Percentiles rank a stretch among this genome's conserved stretches.
These are phyloP conservation scores for Chymomyza fuscimana DNA, from an alignment of 2,888 invertebrate species.

Conservation along the genomic window DNA sequence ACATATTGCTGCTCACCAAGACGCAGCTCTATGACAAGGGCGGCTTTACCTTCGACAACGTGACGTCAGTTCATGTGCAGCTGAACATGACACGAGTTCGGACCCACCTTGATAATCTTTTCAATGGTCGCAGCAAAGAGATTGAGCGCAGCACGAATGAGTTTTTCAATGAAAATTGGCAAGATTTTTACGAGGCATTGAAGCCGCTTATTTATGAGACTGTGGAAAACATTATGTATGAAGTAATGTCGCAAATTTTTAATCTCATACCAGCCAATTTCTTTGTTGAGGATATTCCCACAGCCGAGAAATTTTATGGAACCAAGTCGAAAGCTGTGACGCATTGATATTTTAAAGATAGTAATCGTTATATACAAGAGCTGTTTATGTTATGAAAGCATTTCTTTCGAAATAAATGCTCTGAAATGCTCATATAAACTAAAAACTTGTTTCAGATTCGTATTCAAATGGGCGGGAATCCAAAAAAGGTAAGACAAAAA, in stretches of 20 bases:
- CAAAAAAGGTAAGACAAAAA: too few species aligned
- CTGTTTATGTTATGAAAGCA: too few species aligned
- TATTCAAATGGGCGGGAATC: too few species aligned
- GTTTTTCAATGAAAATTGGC: conserved; percentile 86
- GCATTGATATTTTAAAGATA: background rate
- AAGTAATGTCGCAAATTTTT: conserved; percentile 84
- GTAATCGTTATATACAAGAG: too few species aligned
- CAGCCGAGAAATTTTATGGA: conserved; percentile 58
- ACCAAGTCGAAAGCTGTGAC: background rate
- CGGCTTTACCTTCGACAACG: conserved; percentile 84
- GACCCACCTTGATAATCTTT: conserved; percentile 85
- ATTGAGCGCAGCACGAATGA: conserved; percentile 85
- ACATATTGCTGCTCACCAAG: conserved; percentile 83
- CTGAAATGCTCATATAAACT: too few species aligned
- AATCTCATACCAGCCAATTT: conserved; percentile 85
- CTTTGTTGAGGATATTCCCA: conserved; percentile 83
- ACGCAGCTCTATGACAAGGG: conserved; percentile 83
- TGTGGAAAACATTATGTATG: conserved; percentile 84
- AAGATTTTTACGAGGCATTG: conserved; percentile 85
- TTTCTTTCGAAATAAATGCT: too few species aligned
- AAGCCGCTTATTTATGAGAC: conserved; percentile 85
- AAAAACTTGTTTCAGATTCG: too few species aligned
- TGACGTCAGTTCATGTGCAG: conserved; percentile 84
- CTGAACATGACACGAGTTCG: conserved; percentile 83
- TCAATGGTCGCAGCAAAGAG: conserved; percentile 76